Evolutionary conservation across 2,888 invertebrate genomes (phyloP).

Genomic region (Bruchidius siliquastri): DNA sequence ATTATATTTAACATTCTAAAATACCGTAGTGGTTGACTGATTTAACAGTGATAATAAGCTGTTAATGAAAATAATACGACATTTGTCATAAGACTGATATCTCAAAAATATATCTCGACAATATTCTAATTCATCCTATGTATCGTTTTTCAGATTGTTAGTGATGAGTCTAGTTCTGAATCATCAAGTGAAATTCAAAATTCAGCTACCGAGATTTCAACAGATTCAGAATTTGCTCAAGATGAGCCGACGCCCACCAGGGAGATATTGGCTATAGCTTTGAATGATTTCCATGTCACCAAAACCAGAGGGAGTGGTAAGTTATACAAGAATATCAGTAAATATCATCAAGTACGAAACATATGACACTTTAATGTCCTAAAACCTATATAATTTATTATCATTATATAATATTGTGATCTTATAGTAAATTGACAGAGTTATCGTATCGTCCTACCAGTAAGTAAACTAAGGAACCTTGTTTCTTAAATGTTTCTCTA

Average conservation of each 20-base stretch:
- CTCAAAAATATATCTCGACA: neutral
- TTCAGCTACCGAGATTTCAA: constrained; percentile 87
- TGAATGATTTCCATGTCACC: constrained; percentile 60
- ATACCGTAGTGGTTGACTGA: neutral
- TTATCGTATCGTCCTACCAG: too few species aligned
- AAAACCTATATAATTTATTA: too few species aligned
- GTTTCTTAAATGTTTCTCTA: too few species aligned
- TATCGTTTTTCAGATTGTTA: constrained; percentile 54
- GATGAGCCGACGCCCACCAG: constrained; percentile 68
- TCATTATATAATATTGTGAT: too few species aligned
- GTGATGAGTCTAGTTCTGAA: constrained; percentile 59
- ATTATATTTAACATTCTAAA: too few species aligned
- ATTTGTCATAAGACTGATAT: too few species aligned
- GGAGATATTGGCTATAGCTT: constrained; percentile 71
- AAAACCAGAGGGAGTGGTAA: constrained; percentile 48
- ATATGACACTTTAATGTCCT: constrained; percentile 19
- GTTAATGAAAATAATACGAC: too few species aligned
- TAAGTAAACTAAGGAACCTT: too few species aligned
- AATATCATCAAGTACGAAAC: too few species aligned
- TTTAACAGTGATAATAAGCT: neutral
- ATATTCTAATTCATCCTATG: neutral
- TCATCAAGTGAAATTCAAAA: constrained; percentile 72
- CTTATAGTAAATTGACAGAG: too few species aligned
- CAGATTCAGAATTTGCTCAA: constrained; percentile 87
- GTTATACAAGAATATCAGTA: neutral